Percentiles rank a stretch among this genome's conserved stretches.
Evolutionary conservation across 2,797 vertebrate species (phyloP).

Genomic region (Cyprinella venusta): DNA sequence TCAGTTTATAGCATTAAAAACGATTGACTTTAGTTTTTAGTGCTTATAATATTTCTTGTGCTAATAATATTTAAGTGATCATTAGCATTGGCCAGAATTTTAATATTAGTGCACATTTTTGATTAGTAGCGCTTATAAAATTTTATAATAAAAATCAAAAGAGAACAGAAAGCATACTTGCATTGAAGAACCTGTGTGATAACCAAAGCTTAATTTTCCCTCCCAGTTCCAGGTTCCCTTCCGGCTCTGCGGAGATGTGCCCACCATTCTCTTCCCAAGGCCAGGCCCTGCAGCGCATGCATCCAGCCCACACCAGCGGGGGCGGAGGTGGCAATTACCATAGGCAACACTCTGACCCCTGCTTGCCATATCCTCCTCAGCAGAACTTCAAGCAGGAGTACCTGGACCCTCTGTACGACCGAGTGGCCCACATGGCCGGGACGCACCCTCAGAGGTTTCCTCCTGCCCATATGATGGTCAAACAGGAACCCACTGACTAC

Average conservation of each 20-base stretch:
- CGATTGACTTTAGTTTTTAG: too few relatives aligned
- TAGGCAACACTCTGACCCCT: conserved; percentile 85
- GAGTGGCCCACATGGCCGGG: conserved; percentile 73
- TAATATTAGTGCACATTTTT: not conserved
- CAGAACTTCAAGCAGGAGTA: conserved; percentile 96
- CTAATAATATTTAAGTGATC: not conserved
- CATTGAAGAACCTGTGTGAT: not conserved
- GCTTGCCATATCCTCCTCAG: conserved; percentile 85
- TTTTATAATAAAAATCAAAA: not conserved
- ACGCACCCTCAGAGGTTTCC: conserved; percentile 77
- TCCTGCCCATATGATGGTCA: conserved; percentile 87
- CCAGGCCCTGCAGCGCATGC: conserved; percentile 83
- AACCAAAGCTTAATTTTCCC: conserved; percentile 31
- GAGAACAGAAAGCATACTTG: not conserved
- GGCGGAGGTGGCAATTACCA: conserved; percentile 76
- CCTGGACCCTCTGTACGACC: conserved; percentile 85
- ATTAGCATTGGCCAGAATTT: not conserved
- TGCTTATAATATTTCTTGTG: not conserved
- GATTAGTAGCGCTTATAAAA: not conserved
- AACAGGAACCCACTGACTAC: conserved; percentile 93
- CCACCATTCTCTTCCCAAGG: conserved; percentile 81
- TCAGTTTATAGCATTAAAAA: not conserved
- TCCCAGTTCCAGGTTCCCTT: conserved; percentile 83
- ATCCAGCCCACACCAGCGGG: conserved; percentile 71
- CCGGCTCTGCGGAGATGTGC: conserved; percentile 82